A percentile compares a stretch with the other conserved stretches of the same genome.
Evolutionary conservation across 2,888 invertebrate genomes (phyloP).

Genomic region (Platycheirus rosarum): DNA sequence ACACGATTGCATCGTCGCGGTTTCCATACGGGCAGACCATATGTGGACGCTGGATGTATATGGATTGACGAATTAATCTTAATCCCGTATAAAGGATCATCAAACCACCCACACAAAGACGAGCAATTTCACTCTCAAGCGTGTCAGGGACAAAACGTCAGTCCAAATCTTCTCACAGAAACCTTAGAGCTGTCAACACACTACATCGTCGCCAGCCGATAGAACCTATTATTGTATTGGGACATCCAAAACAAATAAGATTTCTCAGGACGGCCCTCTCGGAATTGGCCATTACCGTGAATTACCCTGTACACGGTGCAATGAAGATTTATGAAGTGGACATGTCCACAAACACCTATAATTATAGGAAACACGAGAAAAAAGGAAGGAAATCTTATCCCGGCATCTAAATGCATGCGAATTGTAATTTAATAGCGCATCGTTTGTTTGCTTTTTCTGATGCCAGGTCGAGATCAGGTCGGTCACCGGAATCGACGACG

Average conservation of each 20-base stretch:
- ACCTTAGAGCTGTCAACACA: conserved; percentile 63
- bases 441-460: conserved; percentile 67
- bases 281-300: conserved; percentile 69
- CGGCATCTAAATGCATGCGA: conserved; percentile 67
- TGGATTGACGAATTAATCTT: conserved; percentile 71
- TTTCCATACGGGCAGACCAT: conserved; percentile 35
- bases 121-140: conserved; percentile 4
- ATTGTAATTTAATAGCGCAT: conserved; percentile 73
- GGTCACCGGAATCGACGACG: conserved; percentile 12
- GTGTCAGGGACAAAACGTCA: conserved; percentile 61
- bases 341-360: conserved; percentile 74
- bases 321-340: conserved; percentile 74
- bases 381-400: conserved; percentile 57
- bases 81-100: conserved; percentile 72
- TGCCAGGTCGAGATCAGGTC: conserved; percentile 26
- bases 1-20: conserved; percentile 47
- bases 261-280: conserved; percentile 56
- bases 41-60: conserved; percentile 62
- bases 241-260: conserved; percentile 4
- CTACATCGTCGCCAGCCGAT: too few relatives aligned
- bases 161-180: conserved; percentile 29
- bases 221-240: neutral
- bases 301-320: conserved; percentile 68
- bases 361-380: conserved; percentile 68
- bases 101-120: conserved; percentile 55